These are phyloP conservation scores for Dasysyrphus tricinctus DNA, from an alignment of 2,888 invertebrate genomes.

Conservation along the genomic window DNA sequence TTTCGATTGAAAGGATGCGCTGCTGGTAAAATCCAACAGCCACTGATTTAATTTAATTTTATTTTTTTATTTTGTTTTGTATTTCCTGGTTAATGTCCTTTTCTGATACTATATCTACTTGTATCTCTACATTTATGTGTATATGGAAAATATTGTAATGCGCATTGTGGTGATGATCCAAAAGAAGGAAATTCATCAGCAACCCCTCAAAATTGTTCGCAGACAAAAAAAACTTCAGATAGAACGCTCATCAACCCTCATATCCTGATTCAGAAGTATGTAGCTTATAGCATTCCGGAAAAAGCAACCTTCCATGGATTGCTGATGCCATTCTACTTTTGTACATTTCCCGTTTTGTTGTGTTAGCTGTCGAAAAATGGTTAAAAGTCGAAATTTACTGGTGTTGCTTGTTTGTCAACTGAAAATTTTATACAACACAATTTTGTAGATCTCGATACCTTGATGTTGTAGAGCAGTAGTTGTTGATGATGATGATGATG, in stretches of 20 bases:
- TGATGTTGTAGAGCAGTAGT: conserved; percentile 68
- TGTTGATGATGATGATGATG: conserved; percentile 78
- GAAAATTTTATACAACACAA: conserved; percentile 58
- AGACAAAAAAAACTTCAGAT: background rate
- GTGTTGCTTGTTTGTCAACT: conserved; percentile 83
- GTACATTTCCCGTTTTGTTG: conserved; percentile 46
- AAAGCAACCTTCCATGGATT: conserved; percentile 64
- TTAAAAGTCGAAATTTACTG: conserved; percentile 77
- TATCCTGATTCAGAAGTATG: conserved; percentile 56
- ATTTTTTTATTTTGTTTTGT: conserved; percentile 36
- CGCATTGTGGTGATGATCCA: conserved; percentile 64
- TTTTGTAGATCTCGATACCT: conserved; percentile 74
- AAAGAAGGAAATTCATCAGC: conserved; percentile 66
- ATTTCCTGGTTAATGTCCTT: conserved; percentile 43
- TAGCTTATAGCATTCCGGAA: conserved; percentile 52
- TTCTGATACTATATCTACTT: conserved; percentile 12
- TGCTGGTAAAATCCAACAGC: conserved; percentile 49
- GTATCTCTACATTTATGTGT: background rate
- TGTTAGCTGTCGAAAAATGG: conserved; percentile 54
- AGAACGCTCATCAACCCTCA: conserved; percentile 60
- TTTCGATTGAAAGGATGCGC: conserved; percentile 68
- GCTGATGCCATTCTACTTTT: conserved; percentile 31
- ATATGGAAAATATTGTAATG: conserved; percentile 55
- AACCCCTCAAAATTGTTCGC: conserved; percentile 60
- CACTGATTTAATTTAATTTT: conserved; percentile 61